These are phyloP conservation scores for Oryctes rhinoceros DNA, from an alignment of 1,140 invertebrate genomes.

Conservation along the genomic window DNA sequence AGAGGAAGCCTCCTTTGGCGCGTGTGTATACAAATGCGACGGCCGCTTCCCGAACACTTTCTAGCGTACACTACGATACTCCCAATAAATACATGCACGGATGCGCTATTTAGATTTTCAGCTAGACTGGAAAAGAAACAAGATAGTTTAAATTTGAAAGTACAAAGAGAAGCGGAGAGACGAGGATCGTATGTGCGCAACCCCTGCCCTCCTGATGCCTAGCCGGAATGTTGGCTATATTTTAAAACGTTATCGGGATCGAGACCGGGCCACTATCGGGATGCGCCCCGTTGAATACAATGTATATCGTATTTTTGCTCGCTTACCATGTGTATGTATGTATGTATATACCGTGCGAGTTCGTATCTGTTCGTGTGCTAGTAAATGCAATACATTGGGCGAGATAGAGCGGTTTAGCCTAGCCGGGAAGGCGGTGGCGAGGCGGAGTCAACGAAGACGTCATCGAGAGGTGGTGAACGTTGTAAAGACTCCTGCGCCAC, in stretches of 20 bases:
- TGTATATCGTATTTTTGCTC: constrained; percentile 40
- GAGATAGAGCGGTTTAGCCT: constrained; percentile 49
- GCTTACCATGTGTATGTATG: constrained; percentile 21
- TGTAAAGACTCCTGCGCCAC: constrained; percentile 36
- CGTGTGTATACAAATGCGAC: background rate
- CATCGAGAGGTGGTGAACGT: constrained; percentile 42
- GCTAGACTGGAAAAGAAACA: constrained; percentile 48
- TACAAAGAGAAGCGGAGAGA: constrained; percentile 48
- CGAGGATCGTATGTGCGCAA: background rate
- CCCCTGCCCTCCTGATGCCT: constrained; percentile 10
- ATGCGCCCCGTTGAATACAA: constrained; percentile 46
- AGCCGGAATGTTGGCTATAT: constrained; percentile 46
- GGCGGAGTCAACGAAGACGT: constrained; percentile 49
- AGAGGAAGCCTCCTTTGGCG: background rate
- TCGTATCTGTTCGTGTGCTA: background rate
- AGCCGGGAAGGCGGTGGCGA: constrained; percentile 48
- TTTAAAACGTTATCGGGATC: constrained; percentile 52
- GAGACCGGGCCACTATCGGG: constrained; percentile 44
- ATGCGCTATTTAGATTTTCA: constrained; percentile 49
- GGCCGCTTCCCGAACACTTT: background rate
- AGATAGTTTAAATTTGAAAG: constrained; percentile 52
- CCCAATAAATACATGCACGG: background rate
- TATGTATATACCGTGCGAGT: background rate
- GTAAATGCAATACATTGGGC: constrained; percentile 46
- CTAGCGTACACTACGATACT: background rate